Evolutionary conservation across 2,797 vertebrate genomes (phyloP).

Genomic region (Microhierax caerulescens): DNA sequence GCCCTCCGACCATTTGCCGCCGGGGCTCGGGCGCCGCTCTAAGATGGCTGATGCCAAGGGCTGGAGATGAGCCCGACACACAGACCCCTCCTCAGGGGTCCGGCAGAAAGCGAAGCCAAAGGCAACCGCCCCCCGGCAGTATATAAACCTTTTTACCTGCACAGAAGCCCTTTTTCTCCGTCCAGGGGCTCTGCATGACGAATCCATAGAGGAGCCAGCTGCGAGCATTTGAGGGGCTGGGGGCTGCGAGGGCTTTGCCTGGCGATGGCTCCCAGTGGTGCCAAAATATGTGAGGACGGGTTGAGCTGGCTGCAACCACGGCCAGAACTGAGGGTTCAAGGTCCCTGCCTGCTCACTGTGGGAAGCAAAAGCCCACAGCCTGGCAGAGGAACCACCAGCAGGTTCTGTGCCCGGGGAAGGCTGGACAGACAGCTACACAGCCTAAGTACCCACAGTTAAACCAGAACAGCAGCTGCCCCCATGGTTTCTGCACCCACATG

Average conservation of each 20-base stretch:
- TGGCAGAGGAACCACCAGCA: too few relatives aligned
- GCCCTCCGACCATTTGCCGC: neutral
- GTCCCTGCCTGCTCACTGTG: accelerated
- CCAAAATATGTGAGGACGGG: accelerated
- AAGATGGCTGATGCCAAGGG: constrained; percentile 40
- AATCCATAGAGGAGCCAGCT: accelerated
- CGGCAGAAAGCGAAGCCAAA: accelerated
- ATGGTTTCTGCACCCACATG: accelerated
- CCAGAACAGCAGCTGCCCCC: neutral
- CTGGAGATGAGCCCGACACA: too few relatives aligned
- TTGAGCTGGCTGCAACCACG: neutral
- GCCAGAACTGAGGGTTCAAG: accelerated
- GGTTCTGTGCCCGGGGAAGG: too few relatives aligned
- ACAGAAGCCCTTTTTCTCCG: accelerated
- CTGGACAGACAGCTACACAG: too few relatives aligned
- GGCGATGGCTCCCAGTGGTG: accelerated
- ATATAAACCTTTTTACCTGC: too few relatives aligned
- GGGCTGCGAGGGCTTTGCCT: accelerated
- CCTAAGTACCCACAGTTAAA: too few relatives aligned
- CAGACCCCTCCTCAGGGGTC: accelerated
- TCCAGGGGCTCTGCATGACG: accelerated
- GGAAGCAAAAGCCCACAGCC: too few relatives aligned
- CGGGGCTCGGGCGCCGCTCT: neutral
- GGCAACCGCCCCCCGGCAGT: accelerated
- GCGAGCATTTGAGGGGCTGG: accelerated